Evolutionary conservation across 2,113 vertebrate species (phyloP).

Genomic region (Lycaon pictus): DNA sequence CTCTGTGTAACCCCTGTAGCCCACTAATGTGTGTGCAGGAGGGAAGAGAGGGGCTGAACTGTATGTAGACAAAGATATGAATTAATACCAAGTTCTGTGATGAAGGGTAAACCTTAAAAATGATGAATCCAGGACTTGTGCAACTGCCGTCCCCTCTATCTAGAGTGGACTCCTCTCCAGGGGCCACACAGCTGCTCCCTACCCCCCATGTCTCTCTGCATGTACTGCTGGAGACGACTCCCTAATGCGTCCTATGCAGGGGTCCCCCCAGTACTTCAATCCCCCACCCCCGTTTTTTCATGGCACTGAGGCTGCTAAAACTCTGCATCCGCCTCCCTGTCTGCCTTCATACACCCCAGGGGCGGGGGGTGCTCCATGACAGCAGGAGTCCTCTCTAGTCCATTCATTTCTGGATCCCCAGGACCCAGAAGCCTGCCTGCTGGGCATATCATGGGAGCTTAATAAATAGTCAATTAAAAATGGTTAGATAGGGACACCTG

Average conservation of each 20-base stretch:
- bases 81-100: background rate
- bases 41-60: background rate
- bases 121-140: background rate
- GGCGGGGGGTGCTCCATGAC: background rate
- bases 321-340: rapidly evolving
- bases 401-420: background rate
- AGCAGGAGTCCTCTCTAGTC: background rate
- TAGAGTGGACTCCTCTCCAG: background rate
- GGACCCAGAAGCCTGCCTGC: background rate
- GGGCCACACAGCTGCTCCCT: too few species aligned
- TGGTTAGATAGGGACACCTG: background rate
- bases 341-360: background rate
- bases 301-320: too few species aligned
- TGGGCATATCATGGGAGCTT: background rate
- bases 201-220: background rate
- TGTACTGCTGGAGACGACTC: too few species aligned
- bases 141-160: background rate
- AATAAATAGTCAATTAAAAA: background rate
- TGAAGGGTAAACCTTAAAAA: background rate
- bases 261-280: background rate
- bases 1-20: background rate
- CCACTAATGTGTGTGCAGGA: background rate
- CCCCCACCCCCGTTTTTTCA: background rate
- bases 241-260: rapidly evolving
- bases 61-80: background rate